Evolutionary conservation across 2,888 invertebrate species (phyloP), one percentile per base, ranked within the genome.

Genomic region (Morpho helenor): DNA sequence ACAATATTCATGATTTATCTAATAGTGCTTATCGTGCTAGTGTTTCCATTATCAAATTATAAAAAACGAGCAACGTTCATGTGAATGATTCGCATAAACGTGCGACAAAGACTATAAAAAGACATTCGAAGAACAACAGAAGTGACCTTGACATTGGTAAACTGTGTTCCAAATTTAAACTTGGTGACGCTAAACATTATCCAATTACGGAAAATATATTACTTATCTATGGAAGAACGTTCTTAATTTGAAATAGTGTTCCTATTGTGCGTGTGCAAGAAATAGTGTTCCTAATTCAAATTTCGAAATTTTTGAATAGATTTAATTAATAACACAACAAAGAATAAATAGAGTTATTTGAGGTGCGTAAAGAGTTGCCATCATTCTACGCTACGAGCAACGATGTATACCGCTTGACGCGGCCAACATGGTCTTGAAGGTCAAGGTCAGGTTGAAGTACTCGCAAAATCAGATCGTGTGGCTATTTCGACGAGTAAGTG

Each of bases 401-500:
- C 69, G 78, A 87, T 88, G 89, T 70, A 82, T 85, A 52, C 85
- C 86, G 39, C 70, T 85, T 70, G 82, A 84, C 72, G 69, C 86
- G 52, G 83, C 86, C 68, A 85, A 77, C 77, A 93, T 92, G 92
- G 92, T 93, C 76, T 82, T 92, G 50, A 90, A 92, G 69, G 91
- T 92, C 62, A 92, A 92, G 75, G 87, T 93, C 63, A 86, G 91
- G 61, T 82, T 93, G 62, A 93, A 92, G 78, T 85, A 93, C 72
- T 92, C 92, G 52, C 89, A 91, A 62, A 91, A 91, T 68, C 91
- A 92, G 68, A 91, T 93, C 73, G 84, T 91, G 63, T 91, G 91
- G 84, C 90, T 93, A 59, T 93, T 93, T 69, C 90, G 87, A 75
- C 91, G 92, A 85, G 94, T 94, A 76, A 86, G 86, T 81, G 55